These are phyloP conservation scores for Sprattus sprattus DNA, from an alignment of 2,113 vertebrate genomes.

Conservation along the genomic window DNA sequence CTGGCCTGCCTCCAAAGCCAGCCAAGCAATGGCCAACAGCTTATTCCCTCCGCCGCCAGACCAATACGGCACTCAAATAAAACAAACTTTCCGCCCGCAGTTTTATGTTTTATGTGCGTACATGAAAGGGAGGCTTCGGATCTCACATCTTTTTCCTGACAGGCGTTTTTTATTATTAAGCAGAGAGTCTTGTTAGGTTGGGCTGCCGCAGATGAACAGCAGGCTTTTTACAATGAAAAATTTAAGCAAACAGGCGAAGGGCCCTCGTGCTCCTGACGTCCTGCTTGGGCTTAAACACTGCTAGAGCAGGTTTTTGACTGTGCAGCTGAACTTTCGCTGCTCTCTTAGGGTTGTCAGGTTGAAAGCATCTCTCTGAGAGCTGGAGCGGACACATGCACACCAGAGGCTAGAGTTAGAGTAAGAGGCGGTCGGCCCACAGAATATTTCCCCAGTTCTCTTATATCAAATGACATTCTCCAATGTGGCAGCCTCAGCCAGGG, in stretches of 20 bases:
- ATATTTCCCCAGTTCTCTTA: neutral
- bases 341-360: neutral
- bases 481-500: neutral
- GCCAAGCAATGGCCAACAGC: conserved; percentile 51
- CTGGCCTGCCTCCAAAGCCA: conserved; percentile 43
- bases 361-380: neutral
- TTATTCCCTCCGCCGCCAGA: conserved; percentile 49
- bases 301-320: neutral
- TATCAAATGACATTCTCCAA: neutral
- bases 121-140: conserved; percentile 33
- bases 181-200: conserved; percentile 51
- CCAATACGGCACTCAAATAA: conserved; percentile 59
- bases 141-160: conserved; percentile 34
- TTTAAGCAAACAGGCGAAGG: neutral
- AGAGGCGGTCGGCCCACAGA: neutral
- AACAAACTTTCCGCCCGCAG: conserved; percentile 51
- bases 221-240: conserved; percentile 44
- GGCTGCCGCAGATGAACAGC: conserved; percentile 47
- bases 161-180: conserved; percentile 46
- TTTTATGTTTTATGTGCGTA: conserved; percentile 47
- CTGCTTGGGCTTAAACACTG: neutral
- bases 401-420: neutral
- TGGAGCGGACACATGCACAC: neutral
- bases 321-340: neutral
- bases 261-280: neutral